Evolutionary conservation across 2,797 vertebrate species (phyloP).

Genomic region (Ibycter americanus): DNA sequence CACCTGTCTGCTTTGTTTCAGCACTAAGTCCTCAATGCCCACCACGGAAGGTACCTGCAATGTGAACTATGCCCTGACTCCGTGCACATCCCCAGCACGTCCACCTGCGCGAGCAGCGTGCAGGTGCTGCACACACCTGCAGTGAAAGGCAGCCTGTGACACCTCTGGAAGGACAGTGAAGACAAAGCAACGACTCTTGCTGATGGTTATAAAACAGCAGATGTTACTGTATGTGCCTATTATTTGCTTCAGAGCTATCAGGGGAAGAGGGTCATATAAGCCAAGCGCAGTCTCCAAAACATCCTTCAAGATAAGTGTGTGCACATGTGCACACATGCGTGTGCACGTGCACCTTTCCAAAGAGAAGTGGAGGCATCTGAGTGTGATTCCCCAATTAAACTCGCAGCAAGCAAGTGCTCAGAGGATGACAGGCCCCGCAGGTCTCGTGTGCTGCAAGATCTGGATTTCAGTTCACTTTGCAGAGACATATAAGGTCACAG

Average conservation of each 20-base stretch:
- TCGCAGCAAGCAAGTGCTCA: not conserved
- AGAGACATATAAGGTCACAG: not conserved
- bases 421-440: not conserved
- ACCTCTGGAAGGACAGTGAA: not conserved
- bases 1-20: not conserved
- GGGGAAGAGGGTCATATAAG: not conserved
- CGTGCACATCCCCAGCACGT: accelerated
- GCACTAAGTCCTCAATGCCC: not conserved
- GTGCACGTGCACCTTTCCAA: not conserved
- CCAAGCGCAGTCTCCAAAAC: not conserved
- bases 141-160: not conserved
- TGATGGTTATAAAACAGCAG: not conserved
- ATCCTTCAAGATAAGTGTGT: not conserved
- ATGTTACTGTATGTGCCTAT: not conserved
- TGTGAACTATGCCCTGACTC: accelerated
- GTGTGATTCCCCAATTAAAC: not conserved
- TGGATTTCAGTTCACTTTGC: not conserved
- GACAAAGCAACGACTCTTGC: not conserved
- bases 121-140: not conserved
- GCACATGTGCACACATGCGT: accelerated
- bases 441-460: not conserved
- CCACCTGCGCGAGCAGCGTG: not conserved
- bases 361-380: not conserved
- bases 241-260: not conserved
- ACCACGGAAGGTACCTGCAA: not conserved